Conservation (phyloP, 2,888 invertebrate species). For the Cephonodes hylas region DNA sequence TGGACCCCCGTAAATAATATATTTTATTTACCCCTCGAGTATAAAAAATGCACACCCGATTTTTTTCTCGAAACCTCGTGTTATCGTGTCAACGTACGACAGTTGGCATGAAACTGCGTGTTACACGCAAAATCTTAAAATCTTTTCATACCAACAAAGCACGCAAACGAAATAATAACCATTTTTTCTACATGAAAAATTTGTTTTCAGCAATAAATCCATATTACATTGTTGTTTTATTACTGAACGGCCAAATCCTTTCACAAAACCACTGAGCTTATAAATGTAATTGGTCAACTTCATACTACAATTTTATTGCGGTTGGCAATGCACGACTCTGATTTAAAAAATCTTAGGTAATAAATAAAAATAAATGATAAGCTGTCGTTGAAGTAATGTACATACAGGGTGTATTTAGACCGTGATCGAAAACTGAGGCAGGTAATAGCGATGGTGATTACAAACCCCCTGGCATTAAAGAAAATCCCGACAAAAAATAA, state of each 20-base stretch:
- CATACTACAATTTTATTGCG: background rate
- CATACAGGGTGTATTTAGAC: too few relatives aligned
- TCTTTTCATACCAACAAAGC: slow-evolving; percentile 35
- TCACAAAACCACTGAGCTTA: background rate
- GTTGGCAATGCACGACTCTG: background rate
- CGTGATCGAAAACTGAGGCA: too few relatives aligned
- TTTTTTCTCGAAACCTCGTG: slow-evolving; percentile 23
- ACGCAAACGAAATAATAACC: slow-evolving; percentile 57
- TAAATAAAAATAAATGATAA: too few relatives aligned
- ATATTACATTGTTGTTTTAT: slow-evolving; percentile 8
- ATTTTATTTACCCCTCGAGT: slow-evolving; percentile 15
- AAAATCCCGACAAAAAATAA: too few relatives aligned
- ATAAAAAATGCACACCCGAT: slow-evolving; percentile 30
- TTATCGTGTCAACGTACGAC: slow-evolving; percentile 38
- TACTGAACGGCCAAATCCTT: background rate
- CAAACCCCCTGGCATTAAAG: too few relatives aligned
- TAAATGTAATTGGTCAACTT: background rate
- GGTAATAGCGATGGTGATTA: too few relatives aligned
- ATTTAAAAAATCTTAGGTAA: background rate
- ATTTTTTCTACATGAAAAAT: slow-evolving; percentile 34
- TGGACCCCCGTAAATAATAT: background rate
- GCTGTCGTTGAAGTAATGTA: too few relatives aligned
- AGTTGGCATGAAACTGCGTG: slow-evolving; percentile 56
- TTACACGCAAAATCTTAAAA: slow-evolving; percentile 61
- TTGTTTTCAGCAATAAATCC: slow-evolving; percentile 19